Conservation (phyloP, 2,113 vertebrate species). For the Pseudonaja textilis region DNA sequence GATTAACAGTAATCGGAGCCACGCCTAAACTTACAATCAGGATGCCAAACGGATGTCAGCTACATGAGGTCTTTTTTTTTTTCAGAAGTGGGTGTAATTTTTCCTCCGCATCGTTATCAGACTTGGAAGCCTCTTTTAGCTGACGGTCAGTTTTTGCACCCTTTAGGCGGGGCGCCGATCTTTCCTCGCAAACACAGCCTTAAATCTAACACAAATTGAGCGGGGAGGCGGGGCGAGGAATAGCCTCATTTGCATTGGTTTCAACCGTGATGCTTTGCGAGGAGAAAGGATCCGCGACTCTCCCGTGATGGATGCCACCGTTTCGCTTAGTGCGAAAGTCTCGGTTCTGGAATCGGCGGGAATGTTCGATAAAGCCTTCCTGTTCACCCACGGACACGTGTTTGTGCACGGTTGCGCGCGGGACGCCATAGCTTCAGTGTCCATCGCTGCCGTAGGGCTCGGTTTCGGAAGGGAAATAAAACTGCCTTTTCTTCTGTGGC, state of each 20-base stretch:
- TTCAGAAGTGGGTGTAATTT: too few species aligned
- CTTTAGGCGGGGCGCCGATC: neutral
- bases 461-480: accelerated
- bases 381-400: neutral
- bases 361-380: accelerated
- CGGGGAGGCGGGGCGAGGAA: neutral
- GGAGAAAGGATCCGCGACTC: too few species aligned
- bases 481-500: too few species aligned
- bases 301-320: accelerated
- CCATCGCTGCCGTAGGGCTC: accelerated
- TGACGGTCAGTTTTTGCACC: neutral
- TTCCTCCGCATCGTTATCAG: too few species aligned
- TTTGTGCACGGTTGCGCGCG: accelerated
- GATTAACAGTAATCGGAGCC: neutral
- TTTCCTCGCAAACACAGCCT: neutral
- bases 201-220: neutral
- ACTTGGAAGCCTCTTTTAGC: neutral
- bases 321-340: neutral
- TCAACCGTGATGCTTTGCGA: neutral
- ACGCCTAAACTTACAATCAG: neutral
- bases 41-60: neutral
- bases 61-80: too few species aligned
- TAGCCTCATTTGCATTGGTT: neutral
- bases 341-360: too few species aligned
- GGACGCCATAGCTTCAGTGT: accelerated